A percentile compares a stretch with the other conserved stretches of the same genome.
phyloP scores from a whole-genome alignment of 2,113 vertebrate species.

The Amazona vittata region DNA sequence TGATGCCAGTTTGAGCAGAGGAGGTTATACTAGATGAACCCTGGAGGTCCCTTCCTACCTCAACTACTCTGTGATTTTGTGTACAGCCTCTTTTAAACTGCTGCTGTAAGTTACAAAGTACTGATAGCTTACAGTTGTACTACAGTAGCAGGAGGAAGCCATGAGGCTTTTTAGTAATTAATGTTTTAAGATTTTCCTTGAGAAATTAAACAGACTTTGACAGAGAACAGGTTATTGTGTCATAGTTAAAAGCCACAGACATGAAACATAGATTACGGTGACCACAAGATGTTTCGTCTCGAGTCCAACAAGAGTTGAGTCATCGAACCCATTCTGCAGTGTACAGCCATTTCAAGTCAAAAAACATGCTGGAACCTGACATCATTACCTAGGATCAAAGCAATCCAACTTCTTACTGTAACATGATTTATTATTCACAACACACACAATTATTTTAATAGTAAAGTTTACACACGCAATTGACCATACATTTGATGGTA shows the following conservation, averaged over 20 bases:
- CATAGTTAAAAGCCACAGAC: background rate
- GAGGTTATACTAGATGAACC: background rate
- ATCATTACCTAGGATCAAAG: background rate
- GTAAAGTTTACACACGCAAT: background rate
- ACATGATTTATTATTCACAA: background rate
- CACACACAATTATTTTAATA: background rate
- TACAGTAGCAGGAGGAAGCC: background rate
- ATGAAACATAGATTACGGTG: conserved; percentile 19
- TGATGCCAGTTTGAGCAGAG: background rate
- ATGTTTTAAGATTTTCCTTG: background rate
- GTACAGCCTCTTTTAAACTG: background rate
- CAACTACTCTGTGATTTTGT: background rate
- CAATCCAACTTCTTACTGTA: background rate
- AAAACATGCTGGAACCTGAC: background rate
- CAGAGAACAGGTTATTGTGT: background rate
- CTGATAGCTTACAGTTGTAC: background rate
- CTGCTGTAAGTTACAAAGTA: background rate
- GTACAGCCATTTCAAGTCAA: background rate
- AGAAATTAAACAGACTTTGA: background rate
- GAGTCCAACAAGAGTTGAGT: background rate
- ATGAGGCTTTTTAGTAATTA: background rate
- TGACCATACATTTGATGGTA: background rate
- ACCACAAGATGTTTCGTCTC: background rate
- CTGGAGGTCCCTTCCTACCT: background rate
- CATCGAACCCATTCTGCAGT: background rate